Percentiles rank a stretch among this genome's conserved stretches.
phyloP scores from a whole-genome alignment of 2,797 vertebrate species.

The Odontamblyopus lacepedii region DNA sequence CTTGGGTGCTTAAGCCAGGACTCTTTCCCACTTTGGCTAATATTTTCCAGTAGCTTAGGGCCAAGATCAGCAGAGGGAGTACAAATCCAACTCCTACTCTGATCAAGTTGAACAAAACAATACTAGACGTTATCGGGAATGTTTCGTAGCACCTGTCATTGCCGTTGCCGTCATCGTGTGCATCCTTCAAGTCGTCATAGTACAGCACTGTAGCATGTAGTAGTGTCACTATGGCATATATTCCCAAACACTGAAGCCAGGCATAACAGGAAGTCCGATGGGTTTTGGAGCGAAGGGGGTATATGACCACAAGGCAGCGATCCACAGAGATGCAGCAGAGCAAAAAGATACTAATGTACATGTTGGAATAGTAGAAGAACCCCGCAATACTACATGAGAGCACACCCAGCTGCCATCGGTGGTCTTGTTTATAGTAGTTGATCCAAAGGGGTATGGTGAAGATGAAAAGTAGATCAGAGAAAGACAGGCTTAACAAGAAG shows the following conservation, averaged over 20 bases:
- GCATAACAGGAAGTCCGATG: conserved; percentile 60
- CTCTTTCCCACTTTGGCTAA: conserved; percentile 74
- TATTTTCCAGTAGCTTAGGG: conserved; percentile 74
- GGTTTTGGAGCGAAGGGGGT: conserved; percentile 67
- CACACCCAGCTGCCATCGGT: conserved; percentile 67
- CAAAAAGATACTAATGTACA: conserved; percentile 81
- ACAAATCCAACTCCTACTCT: conserved; percentile 72
- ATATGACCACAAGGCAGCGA: conserved; percentile 77
- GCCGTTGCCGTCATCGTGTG: conserved; percentile 35
- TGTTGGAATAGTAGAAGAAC: conserved; percentile 84
- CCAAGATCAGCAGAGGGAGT: conserved; percentile 72
- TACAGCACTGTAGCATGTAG: conserved; percentile 66
- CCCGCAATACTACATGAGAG: conserved; percentile 68
- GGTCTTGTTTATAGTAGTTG: conserved; percentile 72
- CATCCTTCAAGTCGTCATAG: conserved; percentile 50
- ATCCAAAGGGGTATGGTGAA: conserved; percentile 83
- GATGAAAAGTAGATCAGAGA: conserved; percentile 79
- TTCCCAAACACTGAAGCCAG: conserved; percentile 59
- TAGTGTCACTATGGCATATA: conserved; percentile 52
- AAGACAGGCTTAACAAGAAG: conserved; percentile 75
- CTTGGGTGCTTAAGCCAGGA: conserved; percentile 59
- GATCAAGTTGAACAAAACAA: conserved; percentile 75
- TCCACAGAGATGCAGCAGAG: conserved; percentile 85
- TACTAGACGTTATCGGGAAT: conserved; percentile 50
- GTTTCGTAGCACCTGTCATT: conserved; percentile 77